Conservation (phyloP, 2,113 vertebrate genomes). For the Microtus montanus region DNA sequence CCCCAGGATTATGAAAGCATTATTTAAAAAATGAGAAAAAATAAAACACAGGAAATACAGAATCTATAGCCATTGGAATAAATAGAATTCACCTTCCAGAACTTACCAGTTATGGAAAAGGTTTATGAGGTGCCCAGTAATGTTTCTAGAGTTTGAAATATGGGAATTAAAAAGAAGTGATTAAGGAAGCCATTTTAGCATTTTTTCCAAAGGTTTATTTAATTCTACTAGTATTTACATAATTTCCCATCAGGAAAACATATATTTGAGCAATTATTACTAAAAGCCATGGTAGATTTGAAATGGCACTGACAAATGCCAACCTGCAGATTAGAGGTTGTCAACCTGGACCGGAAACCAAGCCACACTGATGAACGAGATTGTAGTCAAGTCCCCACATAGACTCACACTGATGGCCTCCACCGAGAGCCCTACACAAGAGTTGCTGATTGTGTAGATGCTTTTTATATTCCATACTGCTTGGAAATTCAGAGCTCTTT, state of each 20-base stretch:
- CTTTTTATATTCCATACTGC: neutral
- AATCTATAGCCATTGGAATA: neutral
- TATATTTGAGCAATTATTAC: neutral
- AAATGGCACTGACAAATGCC: neutral
- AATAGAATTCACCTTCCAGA: neutral
- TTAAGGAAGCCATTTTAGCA: neutral
- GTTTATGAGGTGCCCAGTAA: neutral
- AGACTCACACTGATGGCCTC: neutral
- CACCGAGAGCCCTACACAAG: neutral
- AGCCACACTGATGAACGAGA: neutral
- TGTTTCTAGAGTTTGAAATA: constrained; percentile 9
- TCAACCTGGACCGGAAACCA: neutral
- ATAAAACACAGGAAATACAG: neutral
- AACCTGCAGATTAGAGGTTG: neutral
- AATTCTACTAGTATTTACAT: neutral
- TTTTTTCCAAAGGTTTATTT: constrained; percentile 12
- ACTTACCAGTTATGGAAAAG: neutral
- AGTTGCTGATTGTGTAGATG: neutral
- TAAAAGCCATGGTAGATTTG: neutral
- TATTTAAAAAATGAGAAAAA: neutral
- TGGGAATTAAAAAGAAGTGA: neutral
- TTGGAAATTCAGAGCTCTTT: constrained; percentile 7
- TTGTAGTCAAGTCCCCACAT: neutral
- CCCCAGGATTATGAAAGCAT: neutral
- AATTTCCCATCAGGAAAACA: neutral